Evolutionary conservation across 2,888 invertebrate genomes (phyloP).

Genomic region (Ichneumon xanthorius): DNA sequence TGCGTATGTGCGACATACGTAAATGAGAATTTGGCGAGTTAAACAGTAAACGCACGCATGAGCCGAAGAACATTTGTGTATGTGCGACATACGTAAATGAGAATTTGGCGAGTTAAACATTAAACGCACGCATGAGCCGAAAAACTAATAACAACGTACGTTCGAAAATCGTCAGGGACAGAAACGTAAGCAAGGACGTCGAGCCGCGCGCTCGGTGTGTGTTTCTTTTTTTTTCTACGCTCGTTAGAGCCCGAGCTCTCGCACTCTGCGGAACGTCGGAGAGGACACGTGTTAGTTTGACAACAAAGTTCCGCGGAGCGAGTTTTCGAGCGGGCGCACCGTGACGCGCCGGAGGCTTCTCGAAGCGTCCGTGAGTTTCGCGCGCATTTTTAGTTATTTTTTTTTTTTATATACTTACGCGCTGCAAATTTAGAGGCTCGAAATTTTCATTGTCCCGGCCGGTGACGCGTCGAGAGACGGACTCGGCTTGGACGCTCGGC

Average conservation of each 20-base stretch:
- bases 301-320: constrained; percentile 78
- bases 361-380: constrained; percentile 62
- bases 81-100: not conserved
- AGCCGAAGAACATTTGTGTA: not conserved
- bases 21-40: constrained; percentile 14
- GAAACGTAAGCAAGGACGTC: not conserved
- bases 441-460: not conserved
- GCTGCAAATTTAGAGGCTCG: not conserved
- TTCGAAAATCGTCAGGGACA: not conserved
- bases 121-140: not conserved
- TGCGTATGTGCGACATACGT: not conserved
- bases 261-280: not conserved
- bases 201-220: constrained; percentile 13
- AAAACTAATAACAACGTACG: not conserved
- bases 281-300: constrained; percentile 79
- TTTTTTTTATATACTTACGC: not conserved
- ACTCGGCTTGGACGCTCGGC: not conserved
- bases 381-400: constrained; percentile 13
- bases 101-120: not conserved
- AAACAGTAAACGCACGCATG: not conserved
- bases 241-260: constrained; percentile 7
- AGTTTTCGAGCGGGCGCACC: constrained; percentile 78
- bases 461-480: not conserved
- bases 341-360: constrained; percentile 73
- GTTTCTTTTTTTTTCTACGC: constrained; percentile 17